phyloP scores from a whole-genome alignment of 2,888 invertebrate species.

The Sinhomidia bicolor region DNA sequence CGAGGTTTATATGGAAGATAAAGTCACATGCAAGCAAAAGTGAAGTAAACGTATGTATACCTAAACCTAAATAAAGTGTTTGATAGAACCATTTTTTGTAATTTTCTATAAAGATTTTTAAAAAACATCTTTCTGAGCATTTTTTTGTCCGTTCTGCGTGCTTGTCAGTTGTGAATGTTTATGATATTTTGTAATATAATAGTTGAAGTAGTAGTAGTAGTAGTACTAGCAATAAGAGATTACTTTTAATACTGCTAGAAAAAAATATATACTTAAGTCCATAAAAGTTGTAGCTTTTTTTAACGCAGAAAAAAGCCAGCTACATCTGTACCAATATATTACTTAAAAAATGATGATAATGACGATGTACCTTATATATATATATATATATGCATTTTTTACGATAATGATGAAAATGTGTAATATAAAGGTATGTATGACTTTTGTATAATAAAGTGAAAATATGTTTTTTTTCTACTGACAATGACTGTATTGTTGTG shows the following conservation, averaged over 20 bases:
- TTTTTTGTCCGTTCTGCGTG: not conserved
- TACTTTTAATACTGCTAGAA: not conserved
- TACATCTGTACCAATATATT: conserved; percentile 36
- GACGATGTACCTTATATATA: conserved; percentile 33
- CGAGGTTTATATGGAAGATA: not conserved
- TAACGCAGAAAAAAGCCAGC: conserved; percentile 20
- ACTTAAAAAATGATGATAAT: not conserved
- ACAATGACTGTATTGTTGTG: not conserved
- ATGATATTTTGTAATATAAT: not conserved
- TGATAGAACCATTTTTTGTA: not conserved
- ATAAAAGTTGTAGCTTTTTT: not conserved
- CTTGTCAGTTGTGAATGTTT: not conserved
- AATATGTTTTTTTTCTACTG: not conserved
- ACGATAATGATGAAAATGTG: conserved; percentile 19
- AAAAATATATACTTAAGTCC: not conserved
- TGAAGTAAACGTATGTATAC: not conserved
- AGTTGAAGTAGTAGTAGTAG: too few relatives aligned
- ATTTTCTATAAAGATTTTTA: not conserved
- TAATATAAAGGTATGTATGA: conserved; percentile 18
- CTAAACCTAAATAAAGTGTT: not conserved
- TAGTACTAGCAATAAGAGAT: not conserved
- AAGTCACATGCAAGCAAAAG: not conserved
- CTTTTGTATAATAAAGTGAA: conserved; percentile 19
- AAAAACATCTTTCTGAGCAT: not conserved
- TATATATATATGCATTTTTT: conserved; percentile 16